These are phyloP conservation scores for Melanotaenia nigrans DNA, from an alignment of 2,797 vertebrate species.

Conservation along the genomic window DNA sequence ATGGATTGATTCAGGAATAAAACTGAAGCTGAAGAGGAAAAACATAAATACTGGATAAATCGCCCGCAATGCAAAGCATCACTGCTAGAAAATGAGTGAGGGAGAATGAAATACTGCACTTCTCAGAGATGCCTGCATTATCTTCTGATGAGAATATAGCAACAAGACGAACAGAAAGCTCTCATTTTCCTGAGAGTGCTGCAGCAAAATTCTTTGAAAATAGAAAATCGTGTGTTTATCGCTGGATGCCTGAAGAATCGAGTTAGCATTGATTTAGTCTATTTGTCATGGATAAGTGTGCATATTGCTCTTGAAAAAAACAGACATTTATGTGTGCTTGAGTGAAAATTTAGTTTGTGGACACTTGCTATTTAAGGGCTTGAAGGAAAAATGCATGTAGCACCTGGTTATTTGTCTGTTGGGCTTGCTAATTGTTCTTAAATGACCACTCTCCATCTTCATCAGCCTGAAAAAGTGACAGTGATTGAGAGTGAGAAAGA, in stretches of 20 bases:
- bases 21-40: conserved; percentile 17
- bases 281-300: not conserved
- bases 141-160: conserved; percentile 24
- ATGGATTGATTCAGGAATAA: conserved; percentile 19
- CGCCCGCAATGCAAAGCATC: not conserved
- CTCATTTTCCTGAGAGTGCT: not conserved
- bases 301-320: conserved; percentile 24
- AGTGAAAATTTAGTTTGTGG: conserved; percentile 20
- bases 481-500: conserved; percentile 34
- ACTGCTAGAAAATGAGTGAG: not conserved
- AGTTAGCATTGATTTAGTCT: conserved; percentile 8
- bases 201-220: conserved; percentile 17
- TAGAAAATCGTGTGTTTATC: conserved; percentile 19
- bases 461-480: conserved; percentile 45
- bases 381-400: conserved; percentile 11
- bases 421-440: conserved; percentile 69
- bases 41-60: conserved; percentile 11
- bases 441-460: conserved; percentile 72
- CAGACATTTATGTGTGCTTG: conserved; percentile 17
- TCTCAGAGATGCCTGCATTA: conserved; percentile 30
- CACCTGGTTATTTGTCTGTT: conserved; percentile 63
- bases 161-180: conserved; percentile 16
- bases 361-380: conserved; percentile 12
- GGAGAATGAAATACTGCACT: not conserved
- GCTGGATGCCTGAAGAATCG: conserved; percentile 6